Percentiles rank a stretch among this genome's conserved stretches.
These are phyloP conservation scores for Kryptolebias ocellatus DNA, from an alignment of 2,797 vertebrate species.

Conservation along the genomic window DNA sequence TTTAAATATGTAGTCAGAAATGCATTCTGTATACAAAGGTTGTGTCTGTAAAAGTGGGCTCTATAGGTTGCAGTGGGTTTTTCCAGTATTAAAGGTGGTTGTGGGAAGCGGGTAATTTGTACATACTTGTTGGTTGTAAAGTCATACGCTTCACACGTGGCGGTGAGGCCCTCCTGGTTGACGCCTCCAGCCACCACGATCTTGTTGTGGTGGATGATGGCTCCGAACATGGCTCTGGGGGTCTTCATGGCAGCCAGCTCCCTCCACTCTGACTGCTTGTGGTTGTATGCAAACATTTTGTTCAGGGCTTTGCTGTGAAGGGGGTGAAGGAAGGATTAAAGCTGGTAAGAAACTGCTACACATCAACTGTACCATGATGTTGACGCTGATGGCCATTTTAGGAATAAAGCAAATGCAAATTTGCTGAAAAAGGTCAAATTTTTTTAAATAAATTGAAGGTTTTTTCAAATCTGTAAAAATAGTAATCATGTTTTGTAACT, in stretches of 20 bases:
- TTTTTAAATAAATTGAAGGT: too few relatives aligned
- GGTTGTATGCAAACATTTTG: conserved; percentile 92
- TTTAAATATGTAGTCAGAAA: too few relatives aligned
- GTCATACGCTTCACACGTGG: conserved; percentile 89
- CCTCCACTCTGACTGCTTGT: conserved; percentile 97
- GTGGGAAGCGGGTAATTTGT: not conserved
- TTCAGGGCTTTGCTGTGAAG: conserved; percentile 93
- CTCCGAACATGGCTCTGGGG: conserved; percentile 95
- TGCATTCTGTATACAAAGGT: too few relatives aligned
- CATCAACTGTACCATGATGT: not conserved
- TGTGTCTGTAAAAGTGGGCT: too few relatives aligned
- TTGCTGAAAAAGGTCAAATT: too few relatives aligned
- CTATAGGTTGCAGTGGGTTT: too few relatives aligned
- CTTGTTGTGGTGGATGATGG: conserved; percentile 87
- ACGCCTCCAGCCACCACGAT: conserved; percentile 92
- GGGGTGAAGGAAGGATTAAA: not conserved
- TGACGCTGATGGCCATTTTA: not conserved
- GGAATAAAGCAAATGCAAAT: too few relatives aligned
- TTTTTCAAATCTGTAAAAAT: too few relatives aligned
- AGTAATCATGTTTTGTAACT: too few relatives aligned
- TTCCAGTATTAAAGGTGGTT: too few relatives aligned
- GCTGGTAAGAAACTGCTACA: too few relatives aligned
- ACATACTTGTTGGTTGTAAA: conserved; percentile 91
- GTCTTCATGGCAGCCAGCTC: conserved; percentile 95
- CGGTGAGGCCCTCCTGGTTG: conserved; percentile 93